Base-by-base conservation (phyloP, 2,797 vertebrate species). In the Psittacula echo region DNA sequence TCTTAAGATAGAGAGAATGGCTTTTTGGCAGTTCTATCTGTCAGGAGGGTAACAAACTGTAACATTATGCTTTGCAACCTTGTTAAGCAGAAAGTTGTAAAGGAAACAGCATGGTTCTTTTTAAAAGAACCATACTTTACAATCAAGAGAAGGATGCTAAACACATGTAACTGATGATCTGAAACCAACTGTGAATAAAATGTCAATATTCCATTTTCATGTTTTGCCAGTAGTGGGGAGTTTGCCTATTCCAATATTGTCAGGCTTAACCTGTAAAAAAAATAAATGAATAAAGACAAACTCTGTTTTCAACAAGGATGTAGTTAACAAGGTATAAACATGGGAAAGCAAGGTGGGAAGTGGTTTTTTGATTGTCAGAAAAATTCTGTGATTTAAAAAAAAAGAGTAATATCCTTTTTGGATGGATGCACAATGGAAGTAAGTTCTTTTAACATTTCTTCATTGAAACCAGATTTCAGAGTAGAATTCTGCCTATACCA, bases 51-150 rank as follows among this genome's bases (percentile, higher is more conserved):
- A 96, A 90, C 80, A 93, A 92, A 90, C 67, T 92, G 64, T 77
- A 79, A 80, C 75, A 92, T 78, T 58, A 80, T 48, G 44, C 42
- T 92, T 93, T 90, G 82, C 37, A 89, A 76, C 41, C 76, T 83
- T 85, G 80, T 73, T 95, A 84, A 93, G 37, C 74, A 91, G 92
- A 79, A 94, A 81, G 58, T 56, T 87, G 76, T 56, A 45, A 93
- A 76, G 75, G 75, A 70, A 93, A 51, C 67, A 54, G 61, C 37
- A 50, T 29, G 48, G 24, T 60, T 89, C 39, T 89, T 93, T 87
- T 64, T 2, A 62, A 92, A 87, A 78, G 8, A 79, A 32, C 29
- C 47, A 9, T 42, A 29, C 20, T 85, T 89, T 53, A 24, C 24
- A 80, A 32, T 81, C 54, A 74, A 93, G 21, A 2, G 2, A 79